Percentiles rank a stretch among this genome's conserved stretches.
phyloP scores from a whole-genome alignment of 2,888 invertebrate genomes.

The Lobophora halterata region DNA sequence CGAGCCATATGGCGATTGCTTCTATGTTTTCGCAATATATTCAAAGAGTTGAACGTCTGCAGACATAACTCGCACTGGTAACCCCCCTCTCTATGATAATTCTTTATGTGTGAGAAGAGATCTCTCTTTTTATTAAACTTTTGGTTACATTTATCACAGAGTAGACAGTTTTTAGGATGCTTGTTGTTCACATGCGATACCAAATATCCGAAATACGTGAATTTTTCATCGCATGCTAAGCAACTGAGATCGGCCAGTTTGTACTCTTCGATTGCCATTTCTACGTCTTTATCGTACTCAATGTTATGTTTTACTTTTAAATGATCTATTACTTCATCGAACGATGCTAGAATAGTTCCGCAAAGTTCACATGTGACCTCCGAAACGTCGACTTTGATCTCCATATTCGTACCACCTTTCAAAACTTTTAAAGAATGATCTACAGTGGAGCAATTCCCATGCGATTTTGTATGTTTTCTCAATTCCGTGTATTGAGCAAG shows the following conservation, averaged over 20 bases:
- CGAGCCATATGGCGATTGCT: constrained; percentile 63
- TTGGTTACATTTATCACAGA: constrained; percentile 69
- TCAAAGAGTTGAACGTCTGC: constrained; percentile 59
- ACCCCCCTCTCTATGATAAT: constrained; percentile 71
- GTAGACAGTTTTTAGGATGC: constrained; percentile 67
- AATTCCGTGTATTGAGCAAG: constrained; percentile 56
- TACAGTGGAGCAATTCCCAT: constrained; percentile 60
- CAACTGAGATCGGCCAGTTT: constrained; percentile 59
- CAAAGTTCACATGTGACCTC: constrained; percentile 63
- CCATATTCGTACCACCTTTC: constrained; percentile 72
- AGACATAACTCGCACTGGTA: constrained; percentile 66
- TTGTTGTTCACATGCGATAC: constrained; percentile 67
- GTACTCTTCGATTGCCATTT: constrained; percentile 71
- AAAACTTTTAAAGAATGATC: constrained; percentile 68
- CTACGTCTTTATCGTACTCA: constrained; percentile 59
- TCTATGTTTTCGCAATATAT: constrained; percentile 65
- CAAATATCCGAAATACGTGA: constrained; percentile 66
- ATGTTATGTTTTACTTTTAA: constrained; percentile 55
- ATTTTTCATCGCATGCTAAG: constrained; percentile 56
- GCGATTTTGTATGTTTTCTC: constrained; percentile 60
- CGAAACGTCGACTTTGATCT: constrained; percentile 70
- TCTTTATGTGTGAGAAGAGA: constrained; percentile 69
- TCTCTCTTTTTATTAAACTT: constrained; percentile 70
- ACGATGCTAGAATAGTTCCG: constrained; percentile 41
- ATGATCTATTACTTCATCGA: constrained; percentile 57